Percentiles rank a stretch among this genome's conserved stretches.
Conservation (phyloP, 1,140 invertebrate genomes). For the Lordiphosa collinella region DNA sequence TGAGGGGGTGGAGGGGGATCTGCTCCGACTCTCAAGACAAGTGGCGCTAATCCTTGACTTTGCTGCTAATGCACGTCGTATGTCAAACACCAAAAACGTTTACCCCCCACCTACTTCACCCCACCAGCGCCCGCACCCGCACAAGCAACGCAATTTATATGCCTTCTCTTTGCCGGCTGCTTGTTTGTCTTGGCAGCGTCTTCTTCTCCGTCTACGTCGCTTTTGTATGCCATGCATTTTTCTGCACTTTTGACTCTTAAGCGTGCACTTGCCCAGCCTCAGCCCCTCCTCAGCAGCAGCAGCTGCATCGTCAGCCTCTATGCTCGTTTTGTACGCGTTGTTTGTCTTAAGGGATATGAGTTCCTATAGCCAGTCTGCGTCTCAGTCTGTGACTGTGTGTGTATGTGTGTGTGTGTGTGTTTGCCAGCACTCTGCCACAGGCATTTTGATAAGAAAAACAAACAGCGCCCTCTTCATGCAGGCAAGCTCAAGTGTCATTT, state of each 20-base stretch:
- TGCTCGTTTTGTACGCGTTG: conserved; percentile 64
- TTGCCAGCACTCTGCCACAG: conserved; percentile 69
- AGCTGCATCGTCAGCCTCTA: conserved; percentile 31
- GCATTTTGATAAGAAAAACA: conserved; percentile 77
- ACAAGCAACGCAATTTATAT: conserved; percentile 72
- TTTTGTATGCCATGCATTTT: conserved; percentile 73
- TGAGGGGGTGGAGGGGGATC: background rate
- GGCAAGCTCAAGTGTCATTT: conserved; percentile 71
- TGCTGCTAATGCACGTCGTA: conserved; percentile 77
- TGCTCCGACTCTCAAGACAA: conserved; percentile 56
- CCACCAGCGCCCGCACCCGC: conserved; percentile 10
- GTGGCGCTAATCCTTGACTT: conserved; percentile 77
- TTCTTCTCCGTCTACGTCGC: conserved; percentile 29
- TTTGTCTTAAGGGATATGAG: conserved; percentile 76
- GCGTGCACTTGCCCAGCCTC: conserved; percentile 69
- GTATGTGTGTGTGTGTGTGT: conserved; percentile 33
- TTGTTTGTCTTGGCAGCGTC: conserved; percentile 68
- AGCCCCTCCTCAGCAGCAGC: conserved; percentile 8
- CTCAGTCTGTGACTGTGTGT: conserved; percentile 16
- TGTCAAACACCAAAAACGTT: conserved; percentile 77
- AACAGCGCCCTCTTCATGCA: conserved; percentile 42
- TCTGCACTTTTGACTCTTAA: conserved; percentile 75
- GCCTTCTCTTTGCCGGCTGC: conserved; percentile 46
- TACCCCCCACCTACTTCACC: conserved; percentile 25
- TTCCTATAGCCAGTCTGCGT: conserved; percentile 18